These are phyloP conservation scores for Barbus barbus DNA, from an alignment of 2,113 vertebrate genomes.

Conservation along the genomic window DNA sequence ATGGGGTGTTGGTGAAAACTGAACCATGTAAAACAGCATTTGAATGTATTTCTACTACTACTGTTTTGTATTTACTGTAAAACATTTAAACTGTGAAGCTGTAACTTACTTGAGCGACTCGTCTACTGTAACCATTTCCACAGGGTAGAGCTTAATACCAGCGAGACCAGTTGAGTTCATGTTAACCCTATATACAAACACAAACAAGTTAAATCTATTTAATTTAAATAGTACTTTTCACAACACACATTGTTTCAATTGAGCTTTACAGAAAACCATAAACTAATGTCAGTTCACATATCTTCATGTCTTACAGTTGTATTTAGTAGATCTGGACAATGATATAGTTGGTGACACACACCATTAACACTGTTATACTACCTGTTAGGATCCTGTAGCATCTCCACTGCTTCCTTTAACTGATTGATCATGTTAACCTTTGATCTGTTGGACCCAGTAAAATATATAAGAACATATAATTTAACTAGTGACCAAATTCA, in stretches of 20 bases:
- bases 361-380: constrained; percentile 54
- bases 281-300: neutral
- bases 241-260: neutral
- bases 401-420: constrained; percentile 86
- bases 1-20: neutral
- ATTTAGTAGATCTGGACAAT: neutral
- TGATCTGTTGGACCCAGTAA: constrained; percentile 67
- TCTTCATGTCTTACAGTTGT: neutral
- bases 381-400: constrained; percentile 86
- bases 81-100: neutral
- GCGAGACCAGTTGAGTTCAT: constrained; percentile 72
- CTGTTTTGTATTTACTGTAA: neutral
- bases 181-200: constrained; percentile 69
- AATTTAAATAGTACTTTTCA: neutral
- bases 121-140: constrained; percentile 74
- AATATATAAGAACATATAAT: neutral
- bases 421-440: constrained; percentile 85
- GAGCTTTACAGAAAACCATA: neutral
- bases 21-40: neutral
- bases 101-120: constrained; percentile 72
- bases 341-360: neutral
- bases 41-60: neutral
- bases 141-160: constrained; percentile 77
- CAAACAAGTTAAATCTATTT: neutral
- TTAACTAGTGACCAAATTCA: neutral